Evolutionary conservation across 2,888 invertebrate genomes (phyloP), one percentile per base, ranked within the genome.

Genomic region (Zhuqinia jingwanae): DNA sequence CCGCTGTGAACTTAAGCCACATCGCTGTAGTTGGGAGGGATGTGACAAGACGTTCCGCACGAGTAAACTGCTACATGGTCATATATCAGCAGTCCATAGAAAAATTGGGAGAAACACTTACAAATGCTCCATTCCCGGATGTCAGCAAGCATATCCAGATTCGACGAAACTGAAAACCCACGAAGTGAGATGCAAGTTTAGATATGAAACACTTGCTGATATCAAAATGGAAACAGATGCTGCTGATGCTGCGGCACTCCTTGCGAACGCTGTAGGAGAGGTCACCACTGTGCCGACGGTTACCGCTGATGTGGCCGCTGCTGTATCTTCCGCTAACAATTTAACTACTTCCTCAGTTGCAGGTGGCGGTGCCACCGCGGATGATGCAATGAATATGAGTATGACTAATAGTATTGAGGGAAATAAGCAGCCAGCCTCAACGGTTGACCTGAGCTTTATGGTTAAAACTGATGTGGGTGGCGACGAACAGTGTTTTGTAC

Each of bases 1-100:
- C 56, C 87, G 89, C 10, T 89, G 89, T 58, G 88, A 84, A 58
- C 75, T 88, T 76, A 89, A 89, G 75, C 89, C 89, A 11, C 89
- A 89, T 77, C 87, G 88, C 13, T 89, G 89, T 68, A 89, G 85
- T 65, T 89, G 89, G 89, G 85, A 89, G 73, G 87, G 85, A 15
- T 89, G 89, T 77, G 89, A 89, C 88, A 89, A 89, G 53, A 89
- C 89, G 22, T 89, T 89, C 75, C 82, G 89, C n/a, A 89, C 89
- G 22, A 88, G 87, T 78, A 89, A 89, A 78, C 56, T 89, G 73
- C 87, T 89, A 42, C 89, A 89, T 65, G 89, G 89, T 42, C 89
- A 89, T 82, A 88, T 89, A 65, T 89, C 89, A 70, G 89, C 89
- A 65, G 89, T 89, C n/a, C 89, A 89, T 42, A 79, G 89, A 56